These are phyloP conservation scores for Antheraea mylitta DNA, from an alignment of 1,140 invertebrate genomes.

Conservation along the genomic window DNA sequence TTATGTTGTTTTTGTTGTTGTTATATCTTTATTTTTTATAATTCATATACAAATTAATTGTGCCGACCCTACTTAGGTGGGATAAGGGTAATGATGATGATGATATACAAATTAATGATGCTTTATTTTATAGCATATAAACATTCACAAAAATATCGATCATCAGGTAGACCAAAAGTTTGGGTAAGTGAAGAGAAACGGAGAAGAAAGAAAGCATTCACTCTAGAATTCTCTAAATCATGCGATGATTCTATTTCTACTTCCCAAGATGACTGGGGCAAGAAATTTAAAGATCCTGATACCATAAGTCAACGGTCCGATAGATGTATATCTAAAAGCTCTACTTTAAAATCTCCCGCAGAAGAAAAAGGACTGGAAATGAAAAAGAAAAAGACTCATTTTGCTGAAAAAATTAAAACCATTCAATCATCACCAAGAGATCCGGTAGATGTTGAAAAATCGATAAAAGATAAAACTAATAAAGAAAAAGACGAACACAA, in stretches of 20 bases:
- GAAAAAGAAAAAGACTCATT: conserved; percentile 73
- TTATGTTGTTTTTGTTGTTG: too few species aligned
- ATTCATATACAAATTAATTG: too few species aligned
- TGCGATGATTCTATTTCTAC: conserved; percentile 74
- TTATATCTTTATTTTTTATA: too few species aligned
- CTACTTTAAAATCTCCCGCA: conserved; percentile 49
- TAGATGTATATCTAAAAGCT: conserved; percentile 46
- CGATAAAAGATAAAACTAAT: conserved; percentile 67
- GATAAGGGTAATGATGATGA: too few species aligned
- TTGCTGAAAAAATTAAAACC: conserved; percentile 78
- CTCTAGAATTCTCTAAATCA: conserved; percentile 82
- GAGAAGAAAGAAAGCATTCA: conserved; percentile 84
- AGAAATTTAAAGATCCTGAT: conserved; percentile 58
- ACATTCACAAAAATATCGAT: conserved; percentile 76
- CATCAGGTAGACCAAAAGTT: conserved; percentile 56
- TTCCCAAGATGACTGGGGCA: conserved; percentile 71
- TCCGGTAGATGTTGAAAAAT: conserved; percentile 57
- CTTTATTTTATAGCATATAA: conserved; percentile 64
- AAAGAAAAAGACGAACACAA: conserved; percentile 78
- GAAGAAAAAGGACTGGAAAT: conserved; percentile 57
- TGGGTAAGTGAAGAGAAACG: conserved; percentile 84
- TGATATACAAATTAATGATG: not conserved
- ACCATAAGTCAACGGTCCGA: conserved; percentile 48
- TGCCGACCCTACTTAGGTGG: too few species aligned
- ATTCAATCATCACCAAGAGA: conserved; percentile 71